Conservation (phyloP, 92 coral and sea anemone species). For the Epizoanthus fatuus region DNA sequence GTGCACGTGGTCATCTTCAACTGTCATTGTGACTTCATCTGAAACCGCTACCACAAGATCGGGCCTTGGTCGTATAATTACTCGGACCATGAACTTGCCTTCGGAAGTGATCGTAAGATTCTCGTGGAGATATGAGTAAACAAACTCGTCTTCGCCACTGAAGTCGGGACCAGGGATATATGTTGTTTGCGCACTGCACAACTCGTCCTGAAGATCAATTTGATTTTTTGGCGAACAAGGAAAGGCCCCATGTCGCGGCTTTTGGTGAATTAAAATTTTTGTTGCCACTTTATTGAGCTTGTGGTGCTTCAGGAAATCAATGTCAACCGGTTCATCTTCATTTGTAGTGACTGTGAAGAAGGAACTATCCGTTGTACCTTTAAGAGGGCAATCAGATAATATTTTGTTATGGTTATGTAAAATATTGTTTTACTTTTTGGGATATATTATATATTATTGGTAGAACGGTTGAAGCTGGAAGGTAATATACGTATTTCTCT, state of each 20-base stretch:
- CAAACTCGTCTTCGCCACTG: slow-evolving; percentile 95
- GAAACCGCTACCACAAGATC: slow-evolving; percentile 77
- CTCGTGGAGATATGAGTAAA: slow-evolving; percentile 86
- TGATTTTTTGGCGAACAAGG: slow-evolving; percentile 71
- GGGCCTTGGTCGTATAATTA: slow-evolving; percentile 87
- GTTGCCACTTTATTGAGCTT: slow-evolving; percentile 76
- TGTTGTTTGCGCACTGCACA: slow-evolving; percentile 77
- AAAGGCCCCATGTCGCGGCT: slow-evolving; percentile 89
- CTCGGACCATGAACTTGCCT: slow-evolving; percentile 84
- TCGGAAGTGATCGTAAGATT: slow-evolving; percentile 89
- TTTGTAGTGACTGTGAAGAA: slow-evolving; percentile 78
- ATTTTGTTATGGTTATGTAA: too few species aligned
- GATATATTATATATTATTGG: too few species aligned
- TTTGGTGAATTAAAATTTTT: slow-evolving; percentile 76
- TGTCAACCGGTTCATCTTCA: slow-evolving; percentile 83
- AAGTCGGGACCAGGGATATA: slow-evolving; percentile 85
- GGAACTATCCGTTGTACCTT: slow-evolving; percentile 48
- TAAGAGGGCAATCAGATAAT: not conserved
- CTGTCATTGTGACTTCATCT: slow-evolving; percentile 88
- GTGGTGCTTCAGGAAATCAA: slow-evolving; percentile 81
- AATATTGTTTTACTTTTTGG: too few species aligned
- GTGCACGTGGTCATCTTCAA: slow-evolving; percentile 86
- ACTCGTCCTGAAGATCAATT: slow-evolving; percentile 78
- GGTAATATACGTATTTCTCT: too few species aligned
- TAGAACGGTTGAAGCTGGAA: too few species aligned